phyloP scores from a whole-genome alignment of 2,113 vertebrate species.

The Mesembrinibis cayennensis region DNA sequence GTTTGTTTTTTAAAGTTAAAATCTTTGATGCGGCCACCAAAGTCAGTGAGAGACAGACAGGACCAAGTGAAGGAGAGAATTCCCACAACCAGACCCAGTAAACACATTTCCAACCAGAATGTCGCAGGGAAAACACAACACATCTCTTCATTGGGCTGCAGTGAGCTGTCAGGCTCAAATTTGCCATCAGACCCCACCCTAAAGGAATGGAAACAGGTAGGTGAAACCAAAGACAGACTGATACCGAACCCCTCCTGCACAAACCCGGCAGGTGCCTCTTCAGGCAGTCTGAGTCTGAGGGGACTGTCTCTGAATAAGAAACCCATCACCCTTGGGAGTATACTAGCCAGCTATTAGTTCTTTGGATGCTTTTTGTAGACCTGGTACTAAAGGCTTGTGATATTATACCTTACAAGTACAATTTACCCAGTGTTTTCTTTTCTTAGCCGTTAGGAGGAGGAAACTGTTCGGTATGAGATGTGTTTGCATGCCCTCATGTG shows the following conservation, averaged over 20 bases:
- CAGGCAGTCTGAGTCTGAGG: neutral
- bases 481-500: slow-evolving; percentile 18
- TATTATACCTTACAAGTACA: neutral
- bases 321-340: neutral
- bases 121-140: neutral
- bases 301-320: neutral
- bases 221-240: neutral
- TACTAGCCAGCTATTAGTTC: neutral
- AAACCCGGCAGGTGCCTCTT: neutral
- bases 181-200: slow-evolving; percentile 61
- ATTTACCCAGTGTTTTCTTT: neutral
- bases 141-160: neutral
- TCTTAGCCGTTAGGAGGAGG: neutral
- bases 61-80: neutral
- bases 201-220: slow-evolving; percentile 91
- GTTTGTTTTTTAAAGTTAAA: slow-evolving; percentile 76
- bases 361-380: neutral
- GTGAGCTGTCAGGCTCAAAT: slow-evolving; percentile 37
- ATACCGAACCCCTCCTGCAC: fast-evolving
- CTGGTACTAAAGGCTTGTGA: neutral
- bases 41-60: slow-evolving; percentile 44
- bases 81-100: neutral
- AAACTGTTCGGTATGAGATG: neutral
- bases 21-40: slow-evolving; percentile 85
- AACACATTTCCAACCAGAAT: neutral